A percentile compares a stretch with the other conserved stretches of the same genome.
Evolutionary conservation across 1,140 invertebrate genomes (phyloP).

Genomic region (Saccostrea echinata): DNA sequence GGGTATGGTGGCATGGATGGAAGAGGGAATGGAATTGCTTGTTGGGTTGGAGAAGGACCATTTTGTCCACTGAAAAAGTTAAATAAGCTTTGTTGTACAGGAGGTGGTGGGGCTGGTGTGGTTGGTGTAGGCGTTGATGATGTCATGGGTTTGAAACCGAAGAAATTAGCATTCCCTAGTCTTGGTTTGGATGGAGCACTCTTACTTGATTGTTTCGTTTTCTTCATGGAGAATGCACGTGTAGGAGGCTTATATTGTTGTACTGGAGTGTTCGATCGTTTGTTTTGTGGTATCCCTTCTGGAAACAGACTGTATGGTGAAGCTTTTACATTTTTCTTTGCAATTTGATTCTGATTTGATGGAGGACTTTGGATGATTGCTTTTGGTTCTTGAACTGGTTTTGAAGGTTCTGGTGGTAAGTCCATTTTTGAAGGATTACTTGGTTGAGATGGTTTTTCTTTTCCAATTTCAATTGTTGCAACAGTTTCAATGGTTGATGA

Average conservation of each 20-base stretch:
- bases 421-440: neutral
- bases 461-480: neutral
- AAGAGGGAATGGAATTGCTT: neutral
- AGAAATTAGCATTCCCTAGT: neutral
- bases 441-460: neutral
- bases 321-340: neutral
- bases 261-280: neutral
- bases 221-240: neutral
- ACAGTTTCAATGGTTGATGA: neutral
- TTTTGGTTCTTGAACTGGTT: neutral
- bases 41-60: neutral
- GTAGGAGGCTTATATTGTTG: neutral
- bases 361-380: neutral
- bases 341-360: no score
- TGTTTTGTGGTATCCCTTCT: neutral
- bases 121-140: neutral
- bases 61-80: neutral
- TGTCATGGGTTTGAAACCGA: neutral
- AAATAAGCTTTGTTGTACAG: neutral
- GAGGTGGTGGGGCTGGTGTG: neutral
- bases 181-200: neutral
- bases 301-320: neutral
- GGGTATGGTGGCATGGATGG: constrained; percentile 13
- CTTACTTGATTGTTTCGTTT: neutral
- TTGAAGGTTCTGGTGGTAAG: neutral